Percentiles rank a stretch among this genome's conserved stretches.
These are phyloP conservation scores for Andrena marginata DNA, from an alignment of 2,888 invertebrate species.

Conservation along the genomic window DNA sequence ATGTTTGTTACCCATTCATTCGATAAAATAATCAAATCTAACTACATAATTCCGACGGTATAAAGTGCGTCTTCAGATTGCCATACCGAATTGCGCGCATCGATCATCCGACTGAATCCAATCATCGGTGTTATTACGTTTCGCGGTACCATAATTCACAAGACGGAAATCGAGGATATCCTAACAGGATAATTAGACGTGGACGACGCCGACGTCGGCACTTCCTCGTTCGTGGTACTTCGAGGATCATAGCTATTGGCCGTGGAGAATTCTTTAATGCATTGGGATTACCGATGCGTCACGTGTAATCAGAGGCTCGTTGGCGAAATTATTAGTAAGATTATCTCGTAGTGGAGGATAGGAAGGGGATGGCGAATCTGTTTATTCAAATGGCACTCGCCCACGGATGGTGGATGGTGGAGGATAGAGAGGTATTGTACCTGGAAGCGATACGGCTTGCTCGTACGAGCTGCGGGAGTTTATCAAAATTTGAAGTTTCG, in stretches of 20 bases:
- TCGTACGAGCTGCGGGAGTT: no score
- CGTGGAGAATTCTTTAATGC: background rate
- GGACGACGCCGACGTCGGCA: background rate
- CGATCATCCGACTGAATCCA: constrained; percentile 3
- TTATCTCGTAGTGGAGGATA: no score
- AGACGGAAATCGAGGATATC: constrained; percentile 3
- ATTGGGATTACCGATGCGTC: constrained; percentile 32
- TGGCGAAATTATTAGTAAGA: constrained; percentile 9
- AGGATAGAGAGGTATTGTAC: background rate
- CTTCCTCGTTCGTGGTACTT: background rate
- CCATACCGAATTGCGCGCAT: background rate
- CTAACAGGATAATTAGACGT: background rate
- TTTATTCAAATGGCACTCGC: constrained; percentile 33
- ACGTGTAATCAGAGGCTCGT: constrained; percentile 18
- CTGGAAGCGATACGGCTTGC: no score
- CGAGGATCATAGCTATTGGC: background rate
- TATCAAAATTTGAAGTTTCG: no score
- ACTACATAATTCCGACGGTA: no score
- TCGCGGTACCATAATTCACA: constrained; percentile 4
- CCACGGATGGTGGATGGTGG: constrained; percentile 12
- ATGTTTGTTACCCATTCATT: no score
- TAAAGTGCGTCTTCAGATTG: no score
- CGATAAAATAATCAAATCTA: no score
- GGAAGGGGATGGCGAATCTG: constrained; percentile 10
- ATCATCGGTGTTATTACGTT: background rate